Base-by-base conservation (phyloP, 2,113 vertebrate genomes). In the Martes martes region DNA sequence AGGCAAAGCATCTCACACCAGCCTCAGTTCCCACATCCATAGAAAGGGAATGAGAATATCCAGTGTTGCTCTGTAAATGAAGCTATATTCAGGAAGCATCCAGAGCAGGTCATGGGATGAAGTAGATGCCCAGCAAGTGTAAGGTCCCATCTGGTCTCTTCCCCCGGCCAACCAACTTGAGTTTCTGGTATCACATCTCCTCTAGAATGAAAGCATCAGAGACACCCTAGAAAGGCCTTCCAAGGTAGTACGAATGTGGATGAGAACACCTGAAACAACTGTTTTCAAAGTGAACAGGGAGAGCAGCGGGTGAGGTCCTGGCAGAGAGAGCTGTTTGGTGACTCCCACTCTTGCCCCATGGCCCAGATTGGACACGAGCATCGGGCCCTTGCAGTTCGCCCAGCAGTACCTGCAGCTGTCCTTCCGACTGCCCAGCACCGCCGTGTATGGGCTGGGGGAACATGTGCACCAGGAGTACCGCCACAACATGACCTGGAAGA, bases 371-470 rank as follows among this genome's bases (percentile, higher is more conserved):
- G 98, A 99, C 98, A 99, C 99, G 1, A 99, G 98, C 63, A 99
- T 99, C 2, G 99, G 99, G 28, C 99, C 99, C 0, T 98, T 99
- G 73, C 98, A 98, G 87, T 99, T 99, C 47, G 94, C 99, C 67
- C 98, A 99, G 94, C 99, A 99, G 98, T 99, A 99, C 96, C 98
- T 99, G 33, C 99, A 99, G 98, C 98, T 99, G 7, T 99, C 99
- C 39, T 99, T 99, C 91, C 99, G 97, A 89, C 98, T 99, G 4
- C 99, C 99, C 61, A 99, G 99, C 42, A 67, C 96, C 95, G 99
- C 99, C 45, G 99, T 99, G 83, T 99, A 99, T 2, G 99, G 99
- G 0, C 98, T 99, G 4, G 99, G 99, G 1, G 99, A 99, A 57
- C 99, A 99, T 0, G 99, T 99, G 52, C 99, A 99, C 86, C 98